Evolutionary conservation across 2,797 vertebrate species (phyloP).

Genomic region (Oreortyx pictus): DNA sequence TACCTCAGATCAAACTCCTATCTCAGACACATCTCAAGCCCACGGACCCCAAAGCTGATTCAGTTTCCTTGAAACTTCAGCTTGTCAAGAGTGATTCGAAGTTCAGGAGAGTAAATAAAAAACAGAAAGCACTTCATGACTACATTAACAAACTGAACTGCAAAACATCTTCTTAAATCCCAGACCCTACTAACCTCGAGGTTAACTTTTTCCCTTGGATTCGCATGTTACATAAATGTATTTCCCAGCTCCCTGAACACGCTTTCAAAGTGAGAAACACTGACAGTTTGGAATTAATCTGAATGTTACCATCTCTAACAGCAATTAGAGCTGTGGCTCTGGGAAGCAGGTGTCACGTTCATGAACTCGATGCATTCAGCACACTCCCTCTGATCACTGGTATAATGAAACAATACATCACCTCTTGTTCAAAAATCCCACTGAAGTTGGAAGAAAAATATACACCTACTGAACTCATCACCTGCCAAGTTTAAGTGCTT

Average conservation of each 20-base stretch:
- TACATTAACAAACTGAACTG: background rate
- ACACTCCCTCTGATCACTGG: background rate
- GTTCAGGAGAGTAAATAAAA: background rate
- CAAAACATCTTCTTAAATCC: accelerated
- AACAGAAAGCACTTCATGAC: background rate
- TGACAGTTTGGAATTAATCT: background rate
- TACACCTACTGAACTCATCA: accelerated
- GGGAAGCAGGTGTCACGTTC: accelerated
- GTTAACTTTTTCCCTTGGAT: background rate
- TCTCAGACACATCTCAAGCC: background rate
- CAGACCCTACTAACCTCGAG: background rate
- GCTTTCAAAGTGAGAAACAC: background rate
- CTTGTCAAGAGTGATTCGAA: background rate
- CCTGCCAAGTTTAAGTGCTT: background rate
- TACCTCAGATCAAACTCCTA: background rate
- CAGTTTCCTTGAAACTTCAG: background rate
- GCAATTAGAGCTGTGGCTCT: background rate
- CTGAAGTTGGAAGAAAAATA: background rate
- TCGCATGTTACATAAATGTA: background rate
- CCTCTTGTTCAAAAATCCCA: background rate
- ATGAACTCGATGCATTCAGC: accelerated
- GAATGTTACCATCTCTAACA: background rate
- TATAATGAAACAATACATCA: accelerated
- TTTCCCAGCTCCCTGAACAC: background rate
- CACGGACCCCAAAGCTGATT: background rate